Evolutionary conservation across 2,888 invertebrate genomes (phyloP).

Genomic region (Melanargia galathea): DNA sequence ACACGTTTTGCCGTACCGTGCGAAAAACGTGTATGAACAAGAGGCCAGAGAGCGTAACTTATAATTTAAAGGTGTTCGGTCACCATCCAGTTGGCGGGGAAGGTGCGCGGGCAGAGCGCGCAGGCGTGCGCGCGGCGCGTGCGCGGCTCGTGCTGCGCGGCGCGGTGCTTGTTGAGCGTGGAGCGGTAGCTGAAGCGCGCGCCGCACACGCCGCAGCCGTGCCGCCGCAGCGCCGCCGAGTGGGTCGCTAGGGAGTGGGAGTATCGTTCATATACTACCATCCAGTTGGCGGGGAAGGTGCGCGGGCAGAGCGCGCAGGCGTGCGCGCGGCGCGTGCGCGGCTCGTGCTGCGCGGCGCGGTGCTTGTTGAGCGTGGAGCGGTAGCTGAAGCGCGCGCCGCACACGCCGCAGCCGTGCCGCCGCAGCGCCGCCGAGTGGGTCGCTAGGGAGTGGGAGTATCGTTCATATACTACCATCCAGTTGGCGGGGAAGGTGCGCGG

Average conservation of each 20-base stretch:
- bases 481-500: constrained; percentile 51
- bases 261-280: no score
- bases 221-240: constrained; percentile 58
- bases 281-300: constrained; percentile 53
- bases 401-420: constrained; percentile 57
- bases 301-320: constrained; percentile 54
- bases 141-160: constrained; percentile 51
- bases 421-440: constrained; percentile 63
- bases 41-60: no score
- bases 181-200: constrained; percentile 67
- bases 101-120: constrained; percentile 51
- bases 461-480: no score
- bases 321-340: constrained; percentile 50
- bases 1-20: no score
- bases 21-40: no score
- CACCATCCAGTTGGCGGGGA: constrained; percentile 64
- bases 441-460: constrained; percentile 49
- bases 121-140: constrained; percentile 53
- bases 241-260: constrained; percentile 57
- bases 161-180: constrained; percentile 67
- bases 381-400: constrained; percentile 65
- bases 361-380: constrained; percentile 72
- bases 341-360: constrained; percentile 50
- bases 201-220: constrained; percentile 60
- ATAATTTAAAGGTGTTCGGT: neutral